phyloP scores from a whole-genome alignment of 2,113 vertebrate genomes.

The Chascanopsetta lugubris region DNA sequence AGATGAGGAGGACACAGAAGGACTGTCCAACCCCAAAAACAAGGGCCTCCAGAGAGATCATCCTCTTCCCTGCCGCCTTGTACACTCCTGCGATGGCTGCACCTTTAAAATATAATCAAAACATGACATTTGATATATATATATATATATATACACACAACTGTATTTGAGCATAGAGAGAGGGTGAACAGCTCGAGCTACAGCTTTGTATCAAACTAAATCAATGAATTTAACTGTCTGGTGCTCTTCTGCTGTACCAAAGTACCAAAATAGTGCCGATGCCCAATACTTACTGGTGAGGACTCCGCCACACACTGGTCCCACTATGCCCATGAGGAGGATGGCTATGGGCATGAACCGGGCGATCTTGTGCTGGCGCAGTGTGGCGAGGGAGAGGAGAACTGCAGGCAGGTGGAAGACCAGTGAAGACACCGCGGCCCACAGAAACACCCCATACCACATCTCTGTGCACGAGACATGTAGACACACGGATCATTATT shows the following conservation, averaged over 20 bases:
- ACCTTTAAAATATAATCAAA: conserved; percentile 77
- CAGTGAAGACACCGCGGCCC: conserved; percentile 93
- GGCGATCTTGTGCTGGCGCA: conserved; percentile 92
- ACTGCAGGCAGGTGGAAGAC: conserved; percentile 92
- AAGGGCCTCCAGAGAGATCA: conserved; percentile 93
- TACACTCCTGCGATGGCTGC: conserved; percentile 96
- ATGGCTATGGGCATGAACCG: conserved; percentile 93
- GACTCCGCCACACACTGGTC: conserved; percentile 91
- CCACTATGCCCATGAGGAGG: conserved; percentile 93
- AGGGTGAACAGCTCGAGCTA: no score
- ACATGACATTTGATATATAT: not conserved
- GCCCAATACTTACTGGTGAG: conserved; percentile 89
- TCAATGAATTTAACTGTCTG: not conserved
- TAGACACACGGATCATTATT: not conserved
- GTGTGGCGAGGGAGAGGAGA: conserved; percentile 88
- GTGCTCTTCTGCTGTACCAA: not conserved
- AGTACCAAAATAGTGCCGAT: not conserved
- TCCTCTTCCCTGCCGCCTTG: conserved; percentile 93
- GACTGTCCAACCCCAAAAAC: conserved; percentile 94
- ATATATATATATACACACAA: no score
- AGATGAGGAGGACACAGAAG: conserved; percentile 90
- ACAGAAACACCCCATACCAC: conserved; percentile 98
- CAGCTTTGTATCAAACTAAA: no score
- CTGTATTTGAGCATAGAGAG: no score
- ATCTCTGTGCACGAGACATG: conserved; percentile 84